A percentile compares a stretch with the other conserved stretches of the same genome.
These are phyloP conservation scores for Tetraneura akinire DNA, from an alignment of 1,140 invertebrate species.

Conservation along the genomic window DNA sequence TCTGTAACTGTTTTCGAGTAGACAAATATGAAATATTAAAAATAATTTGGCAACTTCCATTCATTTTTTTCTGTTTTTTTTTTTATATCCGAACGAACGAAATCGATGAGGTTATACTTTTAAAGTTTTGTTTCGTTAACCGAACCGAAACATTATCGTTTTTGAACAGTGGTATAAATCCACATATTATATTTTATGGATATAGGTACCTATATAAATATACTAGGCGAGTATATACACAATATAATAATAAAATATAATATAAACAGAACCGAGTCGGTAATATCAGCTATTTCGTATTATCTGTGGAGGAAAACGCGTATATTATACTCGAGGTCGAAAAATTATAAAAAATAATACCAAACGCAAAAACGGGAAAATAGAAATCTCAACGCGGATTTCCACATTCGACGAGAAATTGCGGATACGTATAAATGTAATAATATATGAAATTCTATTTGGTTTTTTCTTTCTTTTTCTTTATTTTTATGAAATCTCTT, in stretches of 20 bases:
- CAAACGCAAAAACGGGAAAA: background rate
- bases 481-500: constrained; percentile 1
- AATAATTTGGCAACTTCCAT: constrained; percentile 10
- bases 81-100: background rate
- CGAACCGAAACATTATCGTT: background rate
- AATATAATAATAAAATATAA: too few relatives aligned
- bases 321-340: too few relatives aligned
- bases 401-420: background rate
- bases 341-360: too few relatives aligned
- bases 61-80: too few relatives aligned
- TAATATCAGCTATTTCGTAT: too few relatives aligned
- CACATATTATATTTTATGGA: background rate
- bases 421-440: background rate
- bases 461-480: background rate
- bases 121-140: background rate
- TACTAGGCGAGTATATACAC: too few relatives aligned
- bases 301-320: too few relatives aligned
- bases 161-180: background rate
- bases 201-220: too few relatives aligned
- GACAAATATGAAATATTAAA: too few relatives aligned
- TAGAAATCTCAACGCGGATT: background rate
- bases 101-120: background rate
- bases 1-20: background rate
- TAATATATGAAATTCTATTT: background rate
- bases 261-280: too few relatives aligned